phyloP scores from a whole-genome alignment of 2,113 vertebrate genomes.

The Proteles cristata region DNA sequence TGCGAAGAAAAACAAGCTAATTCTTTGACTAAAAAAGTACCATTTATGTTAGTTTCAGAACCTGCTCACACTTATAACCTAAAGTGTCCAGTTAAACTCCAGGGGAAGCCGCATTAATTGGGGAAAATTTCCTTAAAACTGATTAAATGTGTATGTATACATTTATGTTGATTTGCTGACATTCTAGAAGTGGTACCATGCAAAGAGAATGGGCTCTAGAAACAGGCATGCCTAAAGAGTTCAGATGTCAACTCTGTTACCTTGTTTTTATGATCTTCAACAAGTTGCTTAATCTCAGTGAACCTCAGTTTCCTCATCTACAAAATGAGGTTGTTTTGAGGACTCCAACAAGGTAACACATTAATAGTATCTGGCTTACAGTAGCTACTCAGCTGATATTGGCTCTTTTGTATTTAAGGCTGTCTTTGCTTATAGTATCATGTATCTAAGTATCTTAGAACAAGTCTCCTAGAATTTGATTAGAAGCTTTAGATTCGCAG shows the following conservation, averaged over 20 bases:
- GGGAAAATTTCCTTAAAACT: background rate
- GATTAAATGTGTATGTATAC: background rate
- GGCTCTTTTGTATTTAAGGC: slow-evolving; percentile 7
- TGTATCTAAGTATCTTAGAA: slow-evolving; percentile 14
- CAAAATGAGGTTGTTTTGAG: slow-evolving; percentile 52
- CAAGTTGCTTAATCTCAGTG: slow-evolving; percentile 14
- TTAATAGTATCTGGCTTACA: background rate
- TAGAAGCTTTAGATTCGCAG: slow-evolving; percentile 10
- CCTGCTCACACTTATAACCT: background rate
- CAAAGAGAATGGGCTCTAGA: background rate
- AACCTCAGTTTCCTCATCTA: slow-evolving; percentile 31
- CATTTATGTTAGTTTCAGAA: slow-evolving; percentile 45
- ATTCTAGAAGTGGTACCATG: slow-evolving; percentile 15
- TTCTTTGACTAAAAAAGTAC: background rate
- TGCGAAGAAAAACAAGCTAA: slow-evolving; percentile 56
- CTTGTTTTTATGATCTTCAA: slow-evolving; percentile 2
- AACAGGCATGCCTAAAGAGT: background rate
- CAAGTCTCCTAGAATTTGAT: slow-evolving; percentile 24
- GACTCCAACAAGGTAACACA: background rate
- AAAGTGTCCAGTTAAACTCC: slow-evolving; percentile 36
- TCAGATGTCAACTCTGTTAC: background rate
- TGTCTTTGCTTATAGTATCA: background rate
- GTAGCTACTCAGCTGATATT: background rate
- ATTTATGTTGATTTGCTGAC: background rate
- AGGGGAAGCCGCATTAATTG: background rate